Base-by-base conservation (phyloP, 2,888 invertebrate species). In the Operophtera brumata region DNA sequence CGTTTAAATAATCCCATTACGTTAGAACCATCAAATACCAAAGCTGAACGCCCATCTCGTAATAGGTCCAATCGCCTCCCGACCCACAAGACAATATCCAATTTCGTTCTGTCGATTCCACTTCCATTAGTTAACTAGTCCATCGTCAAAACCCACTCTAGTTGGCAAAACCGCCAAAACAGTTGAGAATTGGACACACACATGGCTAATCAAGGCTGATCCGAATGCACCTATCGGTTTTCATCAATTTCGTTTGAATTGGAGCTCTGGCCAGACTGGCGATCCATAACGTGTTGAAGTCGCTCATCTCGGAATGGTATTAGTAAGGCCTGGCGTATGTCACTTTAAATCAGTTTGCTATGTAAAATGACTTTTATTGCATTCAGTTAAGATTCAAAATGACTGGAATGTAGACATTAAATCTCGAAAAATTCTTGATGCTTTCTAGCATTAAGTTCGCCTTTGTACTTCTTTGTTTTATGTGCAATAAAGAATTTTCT, bases 301-400 rank as follows among this genome's bases (percentile, higher is more conserved):
- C 86, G 82, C 80, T 88, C 88, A 86, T 89, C 88, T 87, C 86
- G 81, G 79, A 88, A 88, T 87, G 86, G 87, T 82, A 86, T 89
- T 88, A 75, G 82, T 73, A 80, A 32, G 37, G 36, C 49, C 4
- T 6, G 48, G n/a, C 14, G 20, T n/a, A n/a, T 47, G 36, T 48
- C 54, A 41, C 45, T 49, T 20, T n/a, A 11, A 12, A 30, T 41
- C 6, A 12, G 35, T 13, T 25, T 54, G 25, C 49, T 49, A 8
- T 25, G 49, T 32, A 54, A 45, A 46, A 35, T 79, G 80, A 80
- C 72, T 77, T 75, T 70, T 73, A 41, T 34, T 20, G 4, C 20
- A 4, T 4, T 20, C 4, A 4, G 2, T 20, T 20, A 3, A 20
- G 20, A 4, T 20, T 20, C 2, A 20, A 20, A 3, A 20, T 20